Percentiles rank a stretch among this genome's conserved stretches.
Evolutionary conservation across 2,797 vertebrate species (phyloP).

Genomic region (Diplodus sargus): DNA sequence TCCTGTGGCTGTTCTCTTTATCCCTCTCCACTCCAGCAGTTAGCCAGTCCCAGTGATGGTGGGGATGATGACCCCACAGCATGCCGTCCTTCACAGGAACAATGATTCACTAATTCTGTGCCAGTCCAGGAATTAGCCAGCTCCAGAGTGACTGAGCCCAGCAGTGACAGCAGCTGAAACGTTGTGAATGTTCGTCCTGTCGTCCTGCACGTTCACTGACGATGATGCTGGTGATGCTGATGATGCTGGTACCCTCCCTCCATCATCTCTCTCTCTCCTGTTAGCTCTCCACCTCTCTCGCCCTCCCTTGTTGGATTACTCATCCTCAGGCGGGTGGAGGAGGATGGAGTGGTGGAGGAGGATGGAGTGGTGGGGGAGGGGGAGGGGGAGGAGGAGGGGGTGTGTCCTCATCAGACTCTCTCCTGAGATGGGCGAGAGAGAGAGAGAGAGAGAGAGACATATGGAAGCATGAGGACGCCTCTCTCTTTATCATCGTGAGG

Average conservation of each 20-base stretch:
- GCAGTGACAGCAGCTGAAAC: constrained; percentile 1
- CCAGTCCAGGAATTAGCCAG: constrained; percentile 34
- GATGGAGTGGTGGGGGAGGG: neutral
- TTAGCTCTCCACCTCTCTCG: constrained; percentile 25
- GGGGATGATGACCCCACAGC: neutral
- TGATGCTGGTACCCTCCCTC: constrained; percentile 18
- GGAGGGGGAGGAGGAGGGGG: constrained; percentile 5
- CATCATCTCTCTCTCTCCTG: constrained; percentile 14
- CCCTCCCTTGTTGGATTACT: constrained; percentile 74
- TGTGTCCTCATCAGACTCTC: neutral
- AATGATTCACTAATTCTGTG: neutral
- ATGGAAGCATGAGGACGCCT: neutral
- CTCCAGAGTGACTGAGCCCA: constrained; percentile 7
- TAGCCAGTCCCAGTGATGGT: neutral
- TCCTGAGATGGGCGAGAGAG: neutral
- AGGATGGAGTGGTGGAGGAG: neutral
- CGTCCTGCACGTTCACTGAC: constrained; percentile 31
- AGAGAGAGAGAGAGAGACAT: constrained; percentile 24
- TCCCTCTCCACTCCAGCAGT: constrained; percentile 10
- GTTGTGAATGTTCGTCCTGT: constrained; percentile 35
- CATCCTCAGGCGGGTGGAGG: constrained; percentile 69
- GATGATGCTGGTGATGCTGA: constrained; percentile 54
- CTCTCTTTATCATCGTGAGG: constrained; percentile 61
- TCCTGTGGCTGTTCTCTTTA: no score
- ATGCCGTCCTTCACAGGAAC: neutral